Evolutionary conservation across 2,113 vertebrate genomes (phyloP), one percentile per base, ranked within the genome.

Genomic region (Seriola aureovittata): DNA sequence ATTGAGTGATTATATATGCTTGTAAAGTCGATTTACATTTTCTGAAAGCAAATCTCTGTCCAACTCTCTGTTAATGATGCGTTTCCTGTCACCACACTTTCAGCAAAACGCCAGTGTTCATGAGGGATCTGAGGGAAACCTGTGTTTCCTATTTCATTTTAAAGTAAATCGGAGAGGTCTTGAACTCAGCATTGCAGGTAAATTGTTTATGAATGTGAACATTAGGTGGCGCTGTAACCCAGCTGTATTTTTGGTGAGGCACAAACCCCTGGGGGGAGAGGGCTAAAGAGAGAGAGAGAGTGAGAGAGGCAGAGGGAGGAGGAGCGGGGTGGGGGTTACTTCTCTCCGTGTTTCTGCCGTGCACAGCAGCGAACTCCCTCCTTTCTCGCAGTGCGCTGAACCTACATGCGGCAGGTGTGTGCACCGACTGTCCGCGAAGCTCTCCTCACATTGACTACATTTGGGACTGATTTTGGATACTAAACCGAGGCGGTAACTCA

Each of bases 221-320:
- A 5, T 65, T 80, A 89, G 94, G 90, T 79, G 95, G 85, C 85
- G 90, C 89, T 93, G n/a, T 84, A 71, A 46, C 67, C 88, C 79
- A 82, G 42, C 32, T 66, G 4, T 80, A 12, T 65, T 50, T 81
- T 62, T 5, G 16, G n/a, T 23, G 40, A 36, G 72, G n/a, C 57
- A 19, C 17, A 80, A 85, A 68, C 34, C 83, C 85, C 50, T 21
- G 60, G 80, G 75, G 85, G 32, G 59, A 73, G 72, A 16, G 48
- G 42, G 52, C 40, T 10, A 48, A 42, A 64, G 72, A 66, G 78
- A 77, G 77, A 67, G 69, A 60, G 62, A 50, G 57, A 57, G 46
- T 48, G 66, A 71, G 57, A 60, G 62, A 68, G 75, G 36, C 60
- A 25, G 82, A 38, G 42, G 36, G 70, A 71, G 80, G 68, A 63